Percentiles rank a stretch among this genome's conserved stretches.
These are phyloP conservation scores for Drosophila equinoxialis DNA, from an alignment of 1,140 invertebrate genomes.

Conservation along the genomic window DNA sequence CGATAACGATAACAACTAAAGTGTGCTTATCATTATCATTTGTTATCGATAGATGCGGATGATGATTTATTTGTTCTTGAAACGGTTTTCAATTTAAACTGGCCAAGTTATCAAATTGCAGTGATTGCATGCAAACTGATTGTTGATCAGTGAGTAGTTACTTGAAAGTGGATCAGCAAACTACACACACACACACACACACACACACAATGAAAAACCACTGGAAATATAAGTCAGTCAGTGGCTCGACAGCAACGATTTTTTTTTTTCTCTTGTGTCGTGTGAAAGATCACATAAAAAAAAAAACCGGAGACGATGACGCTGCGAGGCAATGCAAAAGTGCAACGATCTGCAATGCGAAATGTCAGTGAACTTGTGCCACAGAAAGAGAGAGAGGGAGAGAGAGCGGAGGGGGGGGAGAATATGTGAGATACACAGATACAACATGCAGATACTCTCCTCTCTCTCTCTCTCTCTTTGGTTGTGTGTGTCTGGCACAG, in stretches of 20 bases:
- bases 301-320: constrained; percentile 11
- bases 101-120: neutral
- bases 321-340: constrained; percentile 55
- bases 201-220: constrained; percentile 9
- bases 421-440: constrained; percentile 14
- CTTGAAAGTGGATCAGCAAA: constrained; percentile 5
- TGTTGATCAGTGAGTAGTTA: neutral
- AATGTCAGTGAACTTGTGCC: constrained; percentile 74
- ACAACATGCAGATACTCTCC: constrained; percentile 16
- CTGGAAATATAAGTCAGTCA: constrained; percentile 21
- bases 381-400: constrained; percentile 17
- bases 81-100: too few relatives aligned
- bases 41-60: too few relatives aligned
- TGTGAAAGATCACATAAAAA: constrained; percentile 38
- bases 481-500: constrained; percentile 58
- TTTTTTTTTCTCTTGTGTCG: constrained; percentile 32
- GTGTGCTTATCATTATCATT: too few relatives aligned
- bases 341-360: constrained; percentile 75
- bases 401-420: neutral
- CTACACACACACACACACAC: neutral
- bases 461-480: neutral
- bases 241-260: neutral
- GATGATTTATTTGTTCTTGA: too few relatives aligned
- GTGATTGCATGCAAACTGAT: neutral
- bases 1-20: too few relatives aligned